Conservation (phyloP, 2,797 vertebrate genomes). For the Arremon brunneinucha region DNA sequence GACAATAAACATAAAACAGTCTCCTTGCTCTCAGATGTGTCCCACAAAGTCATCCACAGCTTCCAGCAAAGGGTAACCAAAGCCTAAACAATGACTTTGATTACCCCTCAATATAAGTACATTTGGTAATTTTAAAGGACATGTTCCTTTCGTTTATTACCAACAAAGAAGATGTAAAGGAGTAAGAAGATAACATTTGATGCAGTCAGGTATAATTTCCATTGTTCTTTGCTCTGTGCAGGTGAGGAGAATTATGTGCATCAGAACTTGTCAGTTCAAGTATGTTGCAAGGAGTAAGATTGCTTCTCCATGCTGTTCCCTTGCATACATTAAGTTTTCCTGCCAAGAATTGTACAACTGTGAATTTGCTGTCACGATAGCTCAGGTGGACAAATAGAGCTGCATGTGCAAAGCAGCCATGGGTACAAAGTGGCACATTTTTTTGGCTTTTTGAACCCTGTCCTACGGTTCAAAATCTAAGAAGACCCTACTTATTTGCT, state of each 20-base stretch:
- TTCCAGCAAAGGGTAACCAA: neutral
- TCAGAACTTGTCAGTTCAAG: neutral
- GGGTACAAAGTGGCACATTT: accelerated
- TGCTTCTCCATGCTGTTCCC: neutral
- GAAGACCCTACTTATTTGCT: neutral
- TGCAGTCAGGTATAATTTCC: neutral
- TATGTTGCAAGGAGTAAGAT: neutral
- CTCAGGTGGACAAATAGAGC: neutral
- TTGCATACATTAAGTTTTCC: neutral
- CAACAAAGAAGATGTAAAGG: neutral
- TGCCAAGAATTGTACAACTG: neutral
- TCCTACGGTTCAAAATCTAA: neutral
- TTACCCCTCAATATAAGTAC: neutral
- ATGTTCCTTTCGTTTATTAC: neutral
- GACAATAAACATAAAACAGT: neutral
- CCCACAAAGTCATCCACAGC: neutral
- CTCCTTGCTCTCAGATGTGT: neutral
- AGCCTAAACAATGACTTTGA: neutral
- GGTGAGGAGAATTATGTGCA: neutral
- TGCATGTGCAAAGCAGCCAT: neutral
- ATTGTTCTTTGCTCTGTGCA: neutral
- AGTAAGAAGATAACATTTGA: neutral
- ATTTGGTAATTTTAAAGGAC: neutral
- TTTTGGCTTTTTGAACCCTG: neutral
- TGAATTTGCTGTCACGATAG: neutral